Conservation (phyloP, 2,797 vertebrate species). For the Thripadectes ignobilis region DNA sequence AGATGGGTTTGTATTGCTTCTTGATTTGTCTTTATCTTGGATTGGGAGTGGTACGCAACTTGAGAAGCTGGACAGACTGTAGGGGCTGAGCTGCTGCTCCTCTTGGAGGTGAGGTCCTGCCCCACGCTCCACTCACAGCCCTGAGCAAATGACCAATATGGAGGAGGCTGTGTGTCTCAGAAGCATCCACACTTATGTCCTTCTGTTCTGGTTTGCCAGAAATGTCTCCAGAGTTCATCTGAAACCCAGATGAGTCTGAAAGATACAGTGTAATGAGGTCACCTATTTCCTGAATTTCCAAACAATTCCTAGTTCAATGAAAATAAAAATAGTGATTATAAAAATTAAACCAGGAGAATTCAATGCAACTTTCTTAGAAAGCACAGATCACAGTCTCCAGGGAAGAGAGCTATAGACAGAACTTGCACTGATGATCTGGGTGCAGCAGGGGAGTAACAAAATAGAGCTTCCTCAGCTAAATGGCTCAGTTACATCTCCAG, state of each 20-base stretch:
- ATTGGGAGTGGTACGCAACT: neutral
- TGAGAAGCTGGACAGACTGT: neutral
- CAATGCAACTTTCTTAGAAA: neutral
- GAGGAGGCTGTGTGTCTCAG: neutral
- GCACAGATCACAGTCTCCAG: neutral
- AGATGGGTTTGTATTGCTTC: neutral
- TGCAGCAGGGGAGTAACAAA: neutral
- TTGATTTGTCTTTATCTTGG: neutral
- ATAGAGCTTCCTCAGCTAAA: neutral
- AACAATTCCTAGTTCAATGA: neutral
- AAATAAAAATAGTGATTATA: neutral
- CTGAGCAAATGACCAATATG: fast-evolving
- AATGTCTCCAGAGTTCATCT: fast-evolving
- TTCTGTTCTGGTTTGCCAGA: neutral
- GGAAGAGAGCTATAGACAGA: neutral
- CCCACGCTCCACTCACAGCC: fast-evolving
- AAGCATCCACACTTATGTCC: fast-evolving
- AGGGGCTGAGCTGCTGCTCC: neutral
- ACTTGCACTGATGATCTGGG: neutral
- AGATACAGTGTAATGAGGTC: neutral
- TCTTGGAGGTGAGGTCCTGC: neutral
- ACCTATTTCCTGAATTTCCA: fast-evolving
- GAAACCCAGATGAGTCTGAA: neutral
- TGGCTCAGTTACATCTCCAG: neutral
- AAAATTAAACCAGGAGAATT: neutral